Conservation (phyloP, 1,140 invertebrate genomes). For the Drosophila elegans region DNA sequence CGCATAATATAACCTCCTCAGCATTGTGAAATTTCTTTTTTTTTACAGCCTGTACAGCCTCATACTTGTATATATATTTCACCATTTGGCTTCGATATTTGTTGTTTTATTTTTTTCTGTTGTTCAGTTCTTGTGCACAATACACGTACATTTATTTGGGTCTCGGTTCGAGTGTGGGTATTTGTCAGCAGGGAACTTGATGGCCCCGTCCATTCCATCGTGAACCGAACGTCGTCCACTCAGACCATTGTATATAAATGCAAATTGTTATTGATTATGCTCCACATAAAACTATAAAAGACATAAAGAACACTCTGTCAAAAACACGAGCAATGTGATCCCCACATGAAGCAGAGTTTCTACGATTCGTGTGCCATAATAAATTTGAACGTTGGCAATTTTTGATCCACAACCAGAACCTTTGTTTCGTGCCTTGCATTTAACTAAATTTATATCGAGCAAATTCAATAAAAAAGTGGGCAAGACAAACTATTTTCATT, state of each 20-base stretch:
- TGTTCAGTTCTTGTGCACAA: conserved; percentile 27
- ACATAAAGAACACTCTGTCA: conserved; percentile 42
- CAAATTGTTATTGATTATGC: conserved; percentile 82
- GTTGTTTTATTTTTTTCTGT: conserved; percentile 20
- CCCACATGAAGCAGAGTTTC: conserved; percentile 5
- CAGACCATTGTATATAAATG: conserved; percentile 62
- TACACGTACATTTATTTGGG: conserved; percentile 27
- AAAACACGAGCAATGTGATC: conserved; percentile 22
- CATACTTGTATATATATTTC: conserved; percentile 10
- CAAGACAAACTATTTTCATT: conserved; percentile 54
- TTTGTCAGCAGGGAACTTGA: conserved; percentile 27
- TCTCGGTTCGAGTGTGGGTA: conserved; percentile 22
- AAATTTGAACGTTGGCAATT: conserved; percentile 53
- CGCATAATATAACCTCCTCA: conserved; percentile 7
- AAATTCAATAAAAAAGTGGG: conserved; percentile 35
- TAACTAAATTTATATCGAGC: conserved; percentile 14
- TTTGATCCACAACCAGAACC: conserved; percentile 36
- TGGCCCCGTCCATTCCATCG: conserved; percentile 10
- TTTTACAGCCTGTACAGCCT: conserved; percentile 2
- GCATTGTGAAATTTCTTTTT: conserved; percentile 22
- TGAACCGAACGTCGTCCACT: conserved; percentile 40
- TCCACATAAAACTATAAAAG: conserved; percentile 60
- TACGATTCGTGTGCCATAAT: conserved; percentile 18
- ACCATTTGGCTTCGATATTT: conserved; percentile 52
- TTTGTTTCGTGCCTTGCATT: not conserved